Evolutionary conservation across 2,888 invertebrate species (phyloP).

Genomic region (Agrotis clavis): DNA sequence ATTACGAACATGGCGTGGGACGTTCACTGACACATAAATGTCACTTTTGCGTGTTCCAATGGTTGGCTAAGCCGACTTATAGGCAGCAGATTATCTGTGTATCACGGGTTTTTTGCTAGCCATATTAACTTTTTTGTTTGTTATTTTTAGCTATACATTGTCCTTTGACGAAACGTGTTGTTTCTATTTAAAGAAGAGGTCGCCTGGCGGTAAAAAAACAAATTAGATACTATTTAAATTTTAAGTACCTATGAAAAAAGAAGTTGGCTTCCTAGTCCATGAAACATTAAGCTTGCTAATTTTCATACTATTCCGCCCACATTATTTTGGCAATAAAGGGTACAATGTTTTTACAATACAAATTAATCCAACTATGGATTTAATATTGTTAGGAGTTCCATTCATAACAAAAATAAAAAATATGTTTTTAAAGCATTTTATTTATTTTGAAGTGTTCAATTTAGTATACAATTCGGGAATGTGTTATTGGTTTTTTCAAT

Average conservation of each 20-base stretch:
- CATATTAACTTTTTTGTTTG: conserved; percentile 39
- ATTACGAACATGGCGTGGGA: conserved; percentile 55
- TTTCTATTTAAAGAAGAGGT: neutral
- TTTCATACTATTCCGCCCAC: no score
- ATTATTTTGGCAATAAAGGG: no score
- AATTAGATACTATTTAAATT: no score
- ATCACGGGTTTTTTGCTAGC: conserved; percentile 30
- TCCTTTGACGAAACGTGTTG: neutral
- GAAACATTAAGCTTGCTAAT: no score
- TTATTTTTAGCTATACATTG: conserved; percentile 14
- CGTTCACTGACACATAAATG: conserved; percentile 76
- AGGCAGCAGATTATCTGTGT: conserved; percentile 56
- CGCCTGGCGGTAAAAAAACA: no score
- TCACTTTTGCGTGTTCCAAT: conserved; percentile 73
- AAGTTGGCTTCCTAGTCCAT: no score
- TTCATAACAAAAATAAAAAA: no score
- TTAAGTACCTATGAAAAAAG: no score
- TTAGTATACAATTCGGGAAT: neutral
- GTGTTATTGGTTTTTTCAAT: neutral
- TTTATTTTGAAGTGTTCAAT: neutral
- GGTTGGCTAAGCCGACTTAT: conserved; percentile 52
- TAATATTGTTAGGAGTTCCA: no score
- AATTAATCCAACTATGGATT: no score
- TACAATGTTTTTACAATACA: no score
- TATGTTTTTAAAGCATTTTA: no score